Base-by-base conservation (phyloP, 92 coral and sea anemone species). In the Heteractis magnifica region DNA sequence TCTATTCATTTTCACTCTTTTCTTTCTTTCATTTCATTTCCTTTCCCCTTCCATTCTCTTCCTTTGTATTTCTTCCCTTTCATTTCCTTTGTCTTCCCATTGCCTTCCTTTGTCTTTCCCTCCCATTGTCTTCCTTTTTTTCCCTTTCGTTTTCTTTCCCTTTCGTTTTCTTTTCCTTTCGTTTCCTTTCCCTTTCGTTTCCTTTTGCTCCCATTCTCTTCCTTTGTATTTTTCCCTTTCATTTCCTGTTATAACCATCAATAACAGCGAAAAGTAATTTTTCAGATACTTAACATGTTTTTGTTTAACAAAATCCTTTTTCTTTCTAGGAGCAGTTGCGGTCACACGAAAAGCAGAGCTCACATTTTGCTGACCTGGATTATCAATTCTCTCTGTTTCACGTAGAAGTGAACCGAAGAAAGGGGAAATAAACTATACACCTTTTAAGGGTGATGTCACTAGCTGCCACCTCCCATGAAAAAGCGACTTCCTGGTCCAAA, bases 331-430 rank as follows among this genome's bases (percentile, higher is more conserved):
- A 78, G 15, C 56, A 60, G 52, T n/a, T 56, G 4, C 53, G 52
- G 8, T 44, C 52, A 23, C 21, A 44, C 20, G 52, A 78, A 21
- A 56, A 16, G 12, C 71, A 56, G 21, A 34, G 81, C 21, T 23
- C 71, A 21, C 81, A 58, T 78, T 56, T 78, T 9, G 26, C 81
- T 12, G 72, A 78, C 14, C 71, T 78, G 23, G 52, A 59, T 56
- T 78, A 78, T 49, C 81, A 78, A 71, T 78, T 16, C 13, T 78
- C 81, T 16, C 81, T 78, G 49, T 78, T 10, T 15, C 19, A 44
- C 16, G 20, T 78, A 48, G 81, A 78, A 59, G 71, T 78, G 4
- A 78, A 78, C 51, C 64, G 81, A 78, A 78, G 81, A 15, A 74
- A 48, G 41, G 20, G n/a, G 11, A 16, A 18, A 18, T 53, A 4